phyloP scores from a whole-genome alignment of 2,797 vertebrate species.

The Helarctos malayanus region DNA sequence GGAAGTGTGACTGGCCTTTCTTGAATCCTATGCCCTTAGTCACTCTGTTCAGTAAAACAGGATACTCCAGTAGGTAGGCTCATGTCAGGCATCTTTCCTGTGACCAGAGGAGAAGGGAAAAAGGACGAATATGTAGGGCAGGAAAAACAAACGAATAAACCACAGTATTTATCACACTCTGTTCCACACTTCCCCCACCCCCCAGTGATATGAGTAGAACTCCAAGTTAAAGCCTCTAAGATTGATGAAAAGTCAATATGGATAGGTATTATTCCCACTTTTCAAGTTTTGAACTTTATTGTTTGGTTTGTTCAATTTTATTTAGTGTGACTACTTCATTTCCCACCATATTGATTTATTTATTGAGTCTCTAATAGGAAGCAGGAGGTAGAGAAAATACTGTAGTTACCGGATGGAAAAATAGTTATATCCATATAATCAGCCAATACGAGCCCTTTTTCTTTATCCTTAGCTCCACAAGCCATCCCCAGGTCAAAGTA shows the following conservation, averaged over 20 bases:
- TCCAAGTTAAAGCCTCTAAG: neutral
- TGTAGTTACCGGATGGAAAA: neutral
- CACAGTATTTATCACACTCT: neutral
- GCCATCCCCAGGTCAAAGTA: neutral
- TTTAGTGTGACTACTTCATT: neutral
- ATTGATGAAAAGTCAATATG: neutral
- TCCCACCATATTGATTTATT: neutral
- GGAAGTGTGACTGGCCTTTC: neutral
- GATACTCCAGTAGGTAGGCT: neutral
- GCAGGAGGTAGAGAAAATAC: neutral
- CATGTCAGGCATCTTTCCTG: neutral
- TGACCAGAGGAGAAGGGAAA: neutral
- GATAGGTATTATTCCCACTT: neutral
- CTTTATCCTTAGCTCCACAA: neutral
- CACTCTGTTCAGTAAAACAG: neutral
- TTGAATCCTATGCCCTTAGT: neutral
- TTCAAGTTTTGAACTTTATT: neutral
- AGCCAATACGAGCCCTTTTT: neutral
- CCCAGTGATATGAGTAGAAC: neutral
- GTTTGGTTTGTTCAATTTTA: slow-evolving; percentile 38
- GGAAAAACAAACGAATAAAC: neutral
- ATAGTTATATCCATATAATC: neutral
- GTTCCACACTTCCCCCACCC: fast-evolving
- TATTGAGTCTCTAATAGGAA: neutral
- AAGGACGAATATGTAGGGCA: neutral